Conservation (phyloP, 2,797 vertebrate species). For the Platalea minor region DNA sequence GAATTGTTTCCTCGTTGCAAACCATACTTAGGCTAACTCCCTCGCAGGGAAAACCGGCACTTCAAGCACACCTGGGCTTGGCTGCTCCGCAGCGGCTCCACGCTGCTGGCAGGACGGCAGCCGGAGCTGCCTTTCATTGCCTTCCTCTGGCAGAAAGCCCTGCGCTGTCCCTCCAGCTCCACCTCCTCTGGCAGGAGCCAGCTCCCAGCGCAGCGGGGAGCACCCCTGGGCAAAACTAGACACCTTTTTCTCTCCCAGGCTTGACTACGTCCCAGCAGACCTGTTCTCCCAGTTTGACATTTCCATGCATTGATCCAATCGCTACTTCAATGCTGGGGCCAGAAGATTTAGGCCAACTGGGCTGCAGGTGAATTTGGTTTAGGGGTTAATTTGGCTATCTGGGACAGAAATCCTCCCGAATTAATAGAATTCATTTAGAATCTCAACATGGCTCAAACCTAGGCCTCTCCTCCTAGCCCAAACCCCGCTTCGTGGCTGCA, state of each 20-base stretch:
- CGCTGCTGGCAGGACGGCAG: not conserved
- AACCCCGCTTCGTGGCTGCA: not conserved
- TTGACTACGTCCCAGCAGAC: not conserved
- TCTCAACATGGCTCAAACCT: not conserved
- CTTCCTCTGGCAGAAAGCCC: not conserved
- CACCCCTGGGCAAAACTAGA: not conserved
- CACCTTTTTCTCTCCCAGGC: not conserved
- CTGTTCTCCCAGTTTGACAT: slow-evolving; percentile 9
- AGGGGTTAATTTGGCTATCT: not conserved
- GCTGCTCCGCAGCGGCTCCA: not conserved
- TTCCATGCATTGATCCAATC: not conserved
- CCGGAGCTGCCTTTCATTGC: fast-evolving
- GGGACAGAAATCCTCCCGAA: not conserved
- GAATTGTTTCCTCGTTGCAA: not conserved
- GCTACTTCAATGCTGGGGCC: not conserved
- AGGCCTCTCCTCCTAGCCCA: not conserved
- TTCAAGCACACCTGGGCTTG: not conserved
- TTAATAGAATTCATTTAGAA: not conserved
- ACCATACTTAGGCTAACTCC: fast-evolving
- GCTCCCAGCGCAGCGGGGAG: not conserved
- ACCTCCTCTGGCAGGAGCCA: not conserved
- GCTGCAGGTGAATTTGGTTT: not conserved
- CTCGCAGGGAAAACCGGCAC: not conserved
- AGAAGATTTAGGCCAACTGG: not conserved
- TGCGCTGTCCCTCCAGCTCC: not conserved